Percentiles rank a stretch among this genome's conserved stretches.
Evolutionary conservation across 2,113 vertebrate genomes (phyloP).

Genomic region (Embiotoca jacksoni): DNA sequence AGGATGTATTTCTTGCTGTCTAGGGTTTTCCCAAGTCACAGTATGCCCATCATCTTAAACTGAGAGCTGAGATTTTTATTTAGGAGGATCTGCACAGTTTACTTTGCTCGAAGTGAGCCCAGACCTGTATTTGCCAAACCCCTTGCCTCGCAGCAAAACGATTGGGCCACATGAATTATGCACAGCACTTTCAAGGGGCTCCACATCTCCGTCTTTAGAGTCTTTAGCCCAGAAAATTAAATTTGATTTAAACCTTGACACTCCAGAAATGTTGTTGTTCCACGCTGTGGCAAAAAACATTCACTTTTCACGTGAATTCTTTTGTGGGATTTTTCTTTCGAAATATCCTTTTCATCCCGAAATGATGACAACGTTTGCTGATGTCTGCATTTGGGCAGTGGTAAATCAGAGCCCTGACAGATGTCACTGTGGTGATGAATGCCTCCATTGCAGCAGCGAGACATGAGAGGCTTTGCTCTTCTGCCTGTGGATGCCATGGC

Average conservation of each 20-base stretch:
- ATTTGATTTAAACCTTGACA: constrained; percentile 23
- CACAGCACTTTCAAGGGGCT: constrained; percentile 23
- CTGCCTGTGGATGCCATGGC: constrained; percentile 60
- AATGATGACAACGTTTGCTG: constrained; percentile 31
- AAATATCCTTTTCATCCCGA: constrained; percentile 24
- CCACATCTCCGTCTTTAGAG: constrained; percentile 1
- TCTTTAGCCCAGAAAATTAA: constrained; percentile 21
- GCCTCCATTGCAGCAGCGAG: constrained; percentile 35
- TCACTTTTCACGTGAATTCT: constrained; percentile 4
- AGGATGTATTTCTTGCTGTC: constrained; percentile 33
- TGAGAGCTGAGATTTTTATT: constrained; percentile 3
- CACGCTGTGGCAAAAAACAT: not conserved
- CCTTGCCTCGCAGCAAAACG: constrained; percentile 39
- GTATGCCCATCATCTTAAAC: constrained; percentile 1
- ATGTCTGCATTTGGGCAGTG: constrained; percentile 43
- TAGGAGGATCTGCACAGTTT: constrained; percentile 13
- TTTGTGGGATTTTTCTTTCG: constrained; percentile 14
- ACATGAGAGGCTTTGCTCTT: constrained; percentile 48
- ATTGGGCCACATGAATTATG: constrained; percentile 56
- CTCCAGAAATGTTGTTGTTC: constrained; percentile 19
- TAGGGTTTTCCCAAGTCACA: constrained; percentile 7
- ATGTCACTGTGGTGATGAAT: constrained; percentile 64
- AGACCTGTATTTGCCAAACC: constrained; percentile 43
- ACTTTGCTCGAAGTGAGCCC: constrained; percentile 27
- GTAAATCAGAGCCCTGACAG: constrained; percentile 52